Conservation (phyloP, 2,113 vertebrate species). For the Azemiops feae region DNA sequence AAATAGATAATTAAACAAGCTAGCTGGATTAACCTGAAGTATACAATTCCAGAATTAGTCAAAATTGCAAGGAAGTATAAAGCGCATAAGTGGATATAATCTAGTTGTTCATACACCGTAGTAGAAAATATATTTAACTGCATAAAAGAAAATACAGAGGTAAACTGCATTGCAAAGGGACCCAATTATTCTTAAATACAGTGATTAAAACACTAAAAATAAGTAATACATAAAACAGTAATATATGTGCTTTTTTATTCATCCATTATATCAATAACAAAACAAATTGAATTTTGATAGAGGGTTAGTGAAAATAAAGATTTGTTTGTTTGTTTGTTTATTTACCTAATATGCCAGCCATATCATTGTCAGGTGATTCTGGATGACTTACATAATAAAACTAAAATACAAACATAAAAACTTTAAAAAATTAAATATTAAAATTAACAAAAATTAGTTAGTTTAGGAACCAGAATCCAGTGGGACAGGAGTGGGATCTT, state of each 20-base stretch:
- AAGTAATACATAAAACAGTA: not conserved
- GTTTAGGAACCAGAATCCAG: no score
- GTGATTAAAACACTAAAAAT: not conserved
- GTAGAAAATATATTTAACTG: not conserved
- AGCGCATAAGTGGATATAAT: constrained; percentile 45
- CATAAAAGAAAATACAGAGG: not conserved
- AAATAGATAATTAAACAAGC: not conserved
- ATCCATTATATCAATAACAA: not conserved
- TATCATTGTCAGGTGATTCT: no score
- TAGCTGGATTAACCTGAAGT: not conserved
- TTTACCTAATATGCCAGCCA: no score
- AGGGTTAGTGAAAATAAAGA: not conserved
- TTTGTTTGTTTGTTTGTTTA: no score
- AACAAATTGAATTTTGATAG: not conserved
- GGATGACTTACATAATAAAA: no score
- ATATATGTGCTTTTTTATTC: not conserved
- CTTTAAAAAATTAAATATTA: no score
- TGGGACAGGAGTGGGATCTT: no score
- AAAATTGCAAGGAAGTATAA: not conserved
- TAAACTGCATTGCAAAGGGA: not conserved
- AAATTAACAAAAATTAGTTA: no score
- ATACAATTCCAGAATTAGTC: constrained; percentile 25
- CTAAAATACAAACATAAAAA: no score
- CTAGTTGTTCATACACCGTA: constrained; percentile 13
- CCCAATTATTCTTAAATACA: not conserved